Evolutionary conservation across 2,888 invertebrate species (phyloP), one percentile per base, ranked within the genome.

Genomic region (Liopterus haemorrhoidalis): DNA sequence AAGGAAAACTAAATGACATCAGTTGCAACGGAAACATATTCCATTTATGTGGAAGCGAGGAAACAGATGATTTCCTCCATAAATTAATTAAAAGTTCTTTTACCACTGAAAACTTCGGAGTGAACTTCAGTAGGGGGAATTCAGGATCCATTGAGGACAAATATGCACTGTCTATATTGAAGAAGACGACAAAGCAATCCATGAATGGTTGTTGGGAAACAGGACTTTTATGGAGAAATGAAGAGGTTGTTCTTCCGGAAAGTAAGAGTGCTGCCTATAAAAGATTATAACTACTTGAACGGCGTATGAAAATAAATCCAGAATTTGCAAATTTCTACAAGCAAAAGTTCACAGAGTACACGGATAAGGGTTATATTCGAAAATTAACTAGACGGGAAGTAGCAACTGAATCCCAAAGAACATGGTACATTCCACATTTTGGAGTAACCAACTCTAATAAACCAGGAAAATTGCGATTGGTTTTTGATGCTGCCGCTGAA

Each of bases 401-500:
- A n/a, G 37, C 20, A 4, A 32, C 14, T 22, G n/a, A 20, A 15
- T 32, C 31, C 8, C 31, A 31, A 5, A 53, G 41, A 43, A 51
- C 44, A 4, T 60, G 59, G 60, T 60, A 58, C 31, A 20, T 60
- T 11, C 59, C 58, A 2, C 57, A 61, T 40, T 59, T 60, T 44
- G 50, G 49, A 4, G 56, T 57, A 2, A 22, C 37, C 3, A 60
- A 61, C 24, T n/a, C 53, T 1, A 58, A 59, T 14, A 61, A 62
- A 41, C 56, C 54, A 5, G 53, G 49, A n/a, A 53, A 57, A 41
- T 19, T 59, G 5, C 49, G 61, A 18, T 25, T 60, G 2, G 61
- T 62, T 2, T 60, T 55, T 32, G 61, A 64, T 47, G 62, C 62
- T 4, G 61, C 61, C 1, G 61, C 59, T 3, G 54, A 48, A 15